A percentile compares a stretch with the other conserved stretches of the same genome.
These are phyloP conservation scores for Cephus nigrinus DNA, from an alignment of 2,888 invertebrate species.

Conservation along the genomic window DNA sequence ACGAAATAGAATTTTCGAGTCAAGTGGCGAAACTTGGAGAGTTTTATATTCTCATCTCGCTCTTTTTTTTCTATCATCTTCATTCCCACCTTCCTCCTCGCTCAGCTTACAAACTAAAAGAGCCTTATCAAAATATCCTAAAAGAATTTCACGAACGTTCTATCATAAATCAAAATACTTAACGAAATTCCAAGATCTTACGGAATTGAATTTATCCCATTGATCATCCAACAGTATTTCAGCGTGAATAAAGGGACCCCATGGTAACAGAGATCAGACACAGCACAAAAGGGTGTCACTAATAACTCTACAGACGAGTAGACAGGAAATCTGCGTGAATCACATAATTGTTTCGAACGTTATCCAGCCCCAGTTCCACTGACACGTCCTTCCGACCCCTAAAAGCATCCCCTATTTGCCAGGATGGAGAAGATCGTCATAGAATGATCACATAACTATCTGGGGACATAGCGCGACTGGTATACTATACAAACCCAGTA, in stretches of 20 bases:
- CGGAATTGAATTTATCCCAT: not conserved
- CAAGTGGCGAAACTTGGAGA: constrained; percentile 37
- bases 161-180: not conserved
- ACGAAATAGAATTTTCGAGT: constrained; percentile 62
- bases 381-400: constrained; percentile 28
- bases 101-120: not conserved
- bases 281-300: not conserved
- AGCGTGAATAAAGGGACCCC: not conserved
- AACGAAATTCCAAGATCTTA: not conserved
- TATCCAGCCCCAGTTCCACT: constrained; percentile 22
- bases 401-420: constrained; percentile 24
- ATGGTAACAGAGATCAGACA: not conserved
- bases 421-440: constrained; percentile 22
- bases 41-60: not conserved
- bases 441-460: not conserved
- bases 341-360: constrained; percentile 38
- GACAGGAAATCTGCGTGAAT: constrained; percentile 31
- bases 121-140: constrained; percentile 31
- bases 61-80: not conserved
- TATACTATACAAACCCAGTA: not conserved
- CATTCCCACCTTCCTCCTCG: constrained; percentile 6
- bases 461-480: not conserved
- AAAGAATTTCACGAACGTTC: constrained; percentile 38
- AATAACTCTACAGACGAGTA: not conserved
- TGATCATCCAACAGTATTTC: not conserved